Evolutionary conservation across 1,140 invertebrate genomes (phyloP).

Genomic region (Calliphora vicina): DNA sequence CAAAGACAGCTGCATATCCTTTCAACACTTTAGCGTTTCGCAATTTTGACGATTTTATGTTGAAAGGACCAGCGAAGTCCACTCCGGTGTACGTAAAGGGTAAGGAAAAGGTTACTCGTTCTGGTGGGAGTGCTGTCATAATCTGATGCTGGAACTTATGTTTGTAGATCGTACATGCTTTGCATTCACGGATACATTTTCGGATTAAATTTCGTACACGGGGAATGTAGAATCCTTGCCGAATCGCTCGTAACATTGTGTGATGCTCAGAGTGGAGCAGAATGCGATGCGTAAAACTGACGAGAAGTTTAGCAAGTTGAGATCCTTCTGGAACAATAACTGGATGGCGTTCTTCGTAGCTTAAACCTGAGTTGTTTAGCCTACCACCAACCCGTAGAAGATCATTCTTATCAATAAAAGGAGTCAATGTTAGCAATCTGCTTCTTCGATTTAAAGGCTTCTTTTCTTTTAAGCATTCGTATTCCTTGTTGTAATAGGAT

Average conservation of each 20-base stretch:
- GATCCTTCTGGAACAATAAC: conserved; percentile 17
- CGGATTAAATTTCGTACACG: too few species aligned
- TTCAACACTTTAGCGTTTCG: not conserved
- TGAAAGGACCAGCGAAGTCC: too few species aligned
- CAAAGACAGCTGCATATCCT: not conserved
- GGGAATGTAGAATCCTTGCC: not conserved
- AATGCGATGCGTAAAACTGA: not conserved
- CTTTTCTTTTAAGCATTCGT: not conserved
- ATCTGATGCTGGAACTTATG: not conserved
- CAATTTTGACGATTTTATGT: too few species aligned
- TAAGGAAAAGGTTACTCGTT: conserved; percentile 34
- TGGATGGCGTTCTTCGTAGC: conserved; percentile 14
- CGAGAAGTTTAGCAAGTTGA: not conserved
- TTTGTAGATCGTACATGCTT: not conserved
- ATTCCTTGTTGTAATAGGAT: not conserved
- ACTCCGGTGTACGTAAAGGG: conserved; percentile 29
- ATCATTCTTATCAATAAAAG: not conserved
- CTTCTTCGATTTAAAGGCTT: not conserved
- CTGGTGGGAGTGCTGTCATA: conserved; percentile 39
- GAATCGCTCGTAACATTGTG: not conserved
- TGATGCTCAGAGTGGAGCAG: conserved; percentile 16
- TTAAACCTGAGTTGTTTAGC: not conserved
- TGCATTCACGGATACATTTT: not conserved
- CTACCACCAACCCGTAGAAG: not conserved
- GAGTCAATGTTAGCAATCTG: not conserved